phyloP scores from a whole-genome alignment of 2,797 vertebrate species.

The Eremophila alpestris region DNA sequence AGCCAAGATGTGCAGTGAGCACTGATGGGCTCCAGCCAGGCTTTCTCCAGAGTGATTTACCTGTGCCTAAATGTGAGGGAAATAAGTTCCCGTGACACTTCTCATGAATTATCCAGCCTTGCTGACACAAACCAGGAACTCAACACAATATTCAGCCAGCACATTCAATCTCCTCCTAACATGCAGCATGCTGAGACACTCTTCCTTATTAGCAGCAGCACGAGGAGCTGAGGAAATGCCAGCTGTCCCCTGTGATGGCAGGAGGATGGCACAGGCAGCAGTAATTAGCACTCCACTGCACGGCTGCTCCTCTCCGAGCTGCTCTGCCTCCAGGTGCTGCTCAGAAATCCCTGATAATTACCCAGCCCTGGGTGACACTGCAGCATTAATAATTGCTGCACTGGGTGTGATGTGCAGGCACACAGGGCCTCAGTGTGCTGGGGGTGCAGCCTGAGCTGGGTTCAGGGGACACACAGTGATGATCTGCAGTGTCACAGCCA shows the following conservation, averaged over 20 bases:
- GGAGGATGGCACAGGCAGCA: background rate
- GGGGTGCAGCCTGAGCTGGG: background rate
- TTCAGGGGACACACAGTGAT: accelerated
- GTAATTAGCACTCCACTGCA: conserved; percentile 28
- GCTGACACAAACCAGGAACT: conserved; percentile 41
- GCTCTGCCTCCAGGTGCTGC: background rate
- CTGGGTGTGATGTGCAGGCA: background rate
- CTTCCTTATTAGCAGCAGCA: conserved; percentile 21
- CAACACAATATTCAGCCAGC: conserved; percentile 23
- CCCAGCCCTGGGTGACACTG: background rate
- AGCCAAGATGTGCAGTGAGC: background rate
- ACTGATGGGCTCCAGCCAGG: background rate
- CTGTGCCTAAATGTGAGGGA: background rate
- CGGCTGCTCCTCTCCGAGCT: background rate
- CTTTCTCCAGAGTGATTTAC: background rate
- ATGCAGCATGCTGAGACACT: background rate
- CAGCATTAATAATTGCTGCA: background rate
- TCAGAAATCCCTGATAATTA: conserved; percentile 25
- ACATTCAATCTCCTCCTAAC: conserved; percentile 22
- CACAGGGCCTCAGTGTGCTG: background rate
- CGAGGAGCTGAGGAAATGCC: conserved; percentile 37
- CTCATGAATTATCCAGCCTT: conserved; percentile 26
- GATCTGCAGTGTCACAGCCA: background rate
- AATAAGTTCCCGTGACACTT: background rate
- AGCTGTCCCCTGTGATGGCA: conserved; percentile 41